These are phyloP conservation scores for Scaptomyza tumidula DNA, from an alignment of 2,888 invertebrate species.

Conservation along the genomic window DNA sequence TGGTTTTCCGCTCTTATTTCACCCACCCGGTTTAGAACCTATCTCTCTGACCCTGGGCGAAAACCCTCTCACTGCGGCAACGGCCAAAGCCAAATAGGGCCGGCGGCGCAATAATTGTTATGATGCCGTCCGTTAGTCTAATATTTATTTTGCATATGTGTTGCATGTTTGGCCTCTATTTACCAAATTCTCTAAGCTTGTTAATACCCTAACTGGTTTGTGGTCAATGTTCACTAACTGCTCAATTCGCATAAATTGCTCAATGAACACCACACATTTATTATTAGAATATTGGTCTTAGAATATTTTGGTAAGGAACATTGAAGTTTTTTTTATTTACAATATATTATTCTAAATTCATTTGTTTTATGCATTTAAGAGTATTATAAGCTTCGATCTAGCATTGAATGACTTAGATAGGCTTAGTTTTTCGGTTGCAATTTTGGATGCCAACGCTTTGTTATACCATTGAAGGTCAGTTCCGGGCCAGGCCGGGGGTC, in stretches of 20 bases:
- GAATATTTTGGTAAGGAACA: neutral
- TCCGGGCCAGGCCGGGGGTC: constrained; percentile 18
- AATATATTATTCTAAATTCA: no score
- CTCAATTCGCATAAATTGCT: neutral
- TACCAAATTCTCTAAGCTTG: constrained; percentile 20
- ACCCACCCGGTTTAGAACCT: constrained; percentile 16
- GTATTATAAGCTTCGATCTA: constrained; percentile 35
- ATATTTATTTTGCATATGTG: constrained; percentile 78
- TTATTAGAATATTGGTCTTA: neutral
- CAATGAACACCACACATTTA: neutral
- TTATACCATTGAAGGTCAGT: constrained; percentile 47
- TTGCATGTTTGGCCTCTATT: constrained; percentile 40
- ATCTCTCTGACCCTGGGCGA: constrained; percentile 4
- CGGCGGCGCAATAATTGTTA: constrained; percentile 75
- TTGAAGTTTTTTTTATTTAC: neutral
- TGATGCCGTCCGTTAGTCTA: constrained; percentile 75
- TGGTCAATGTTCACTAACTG: neutral
- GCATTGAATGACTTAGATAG: constrained; percentile 11
- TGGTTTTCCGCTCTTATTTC: constrained; percentile 67
- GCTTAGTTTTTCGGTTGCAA: constrained; percentile 45
- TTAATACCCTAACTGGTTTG: constrained; percentile 32
- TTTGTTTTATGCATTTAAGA: constrained; percentile 5
- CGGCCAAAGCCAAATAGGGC: constrained; percentile 61
- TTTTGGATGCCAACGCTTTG: constrained; percentile 43
- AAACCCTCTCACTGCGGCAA: constrained; percentile 8